phyloP scores from a whole-genome alignment of 2,797 vertebrate genomes.

The Buceros bicornis region DNA sequence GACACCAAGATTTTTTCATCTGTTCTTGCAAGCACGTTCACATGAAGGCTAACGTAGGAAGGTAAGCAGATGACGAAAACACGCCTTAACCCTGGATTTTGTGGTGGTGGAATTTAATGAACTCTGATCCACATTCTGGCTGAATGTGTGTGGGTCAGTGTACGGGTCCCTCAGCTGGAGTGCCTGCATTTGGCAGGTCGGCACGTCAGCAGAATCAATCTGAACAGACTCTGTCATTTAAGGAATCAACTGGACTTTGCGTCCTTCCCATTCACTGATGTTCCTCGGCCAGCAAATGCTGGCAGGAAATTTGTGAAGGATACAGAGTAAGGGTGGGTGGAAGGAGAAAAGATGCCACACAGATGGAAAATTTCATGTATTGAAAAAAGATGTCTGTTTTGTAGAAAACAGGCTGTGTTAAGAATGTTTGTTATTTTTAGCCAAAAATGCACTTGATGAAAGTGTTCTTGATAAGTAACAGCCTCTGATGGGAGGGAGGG shows the following conservation, averaged over 20 bases:
- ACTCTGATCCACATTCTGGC: background rate
- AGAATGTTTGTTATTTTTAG: constrained; percentile 37
- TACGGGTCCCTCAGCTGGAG: background rate
- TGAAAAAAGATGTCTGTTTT: background rate
- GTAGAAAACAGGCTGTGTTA: constrained; percentile 2
- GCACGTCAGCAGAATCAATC: rapidly evolving
- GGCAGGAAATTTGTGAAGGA: background rate
- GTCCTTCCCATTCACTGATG: background rate
- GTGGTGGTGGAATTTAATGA: background rate
- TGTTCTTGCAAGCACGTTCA: background rate
- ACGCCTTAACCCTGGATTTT: background rate
- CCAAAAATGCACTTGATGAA: background rate
- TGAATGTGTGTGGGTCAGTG: background rate
- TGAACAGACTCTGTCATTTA: background rate
- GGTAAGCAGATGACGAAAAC: background rate
- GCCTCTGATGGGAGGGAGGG: constrained; percentile 7
- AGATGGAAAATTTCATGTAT: background rate
- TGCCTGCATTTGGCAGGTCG: background rate
- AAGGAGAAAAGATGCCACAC: background rate
- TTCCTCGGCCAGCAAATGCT: background rate
- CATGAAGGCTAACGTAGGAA: background rate
- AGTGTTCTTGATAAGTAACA: constrained; percentile 37
- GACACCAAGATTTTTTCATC: background rate
- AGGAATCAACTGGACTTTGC: background rate
- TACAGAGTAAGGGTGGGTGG: background rate